Percentiles rank a stretch among this genome's conserved stretches.
These are phyloP conservation scores for Tursiops truncatus DNA, from an alignment of 2,113 vertebrate species.

Conservation along the genomic window DNA sequence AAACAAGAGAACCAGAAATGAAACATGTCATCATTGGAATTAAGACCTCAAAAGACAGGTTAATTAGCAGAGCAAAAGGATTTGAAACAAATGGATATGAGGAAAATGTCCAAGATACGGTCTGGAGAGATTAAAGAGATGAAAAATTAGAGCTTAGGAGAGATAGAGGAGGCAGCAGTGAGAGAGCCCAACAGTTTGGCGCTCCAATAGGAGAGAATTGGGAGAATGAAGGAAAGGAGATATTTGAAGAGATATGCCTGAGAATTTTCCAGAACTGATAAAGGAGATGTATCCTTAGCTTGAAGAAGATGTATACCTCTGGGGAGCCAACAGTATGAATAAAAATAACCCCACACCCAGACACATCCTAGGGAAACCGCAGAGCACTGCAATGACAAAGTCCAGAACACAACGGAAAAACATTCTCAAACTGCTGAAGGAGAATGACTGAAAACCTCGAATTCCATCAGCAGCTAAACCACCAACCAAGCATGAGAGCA, in stretches of 20 bases:
- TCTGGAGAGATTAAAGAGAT: background rate
- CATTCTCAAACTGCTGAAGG: background rate
- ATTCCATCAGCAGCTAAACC: background rate
- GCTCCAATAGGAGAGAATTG: background rate
- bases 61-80: constrained; percentile 13
- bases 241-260: background rate
- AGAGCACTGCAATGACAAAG: background rate
- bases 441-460: background rate
- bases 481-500: background rate
- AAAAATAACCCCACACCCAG: background rate
- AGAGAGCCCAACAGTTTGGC: background rate
- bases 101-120: background rate
- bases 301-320: background rate
- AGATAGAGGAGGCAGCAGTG: background rate
- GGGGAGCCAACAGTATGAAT: background rate
- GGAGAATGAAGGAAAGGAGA: background rate
- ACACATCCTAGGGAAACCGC: background rate
- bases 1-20: background rate
- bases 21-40: background rate
- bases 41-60: background rate
- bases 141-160: background rate
- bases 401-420: background rate
- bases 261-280: constrained; percentile 7
- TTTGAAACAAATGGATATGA: background rate
- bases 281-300: background rate